These are phyloP conservation scores for Chloebia gouldiae DNA, from an alignment of 2,113 vertebrate species.

Conservation along the genomic window DNA sequence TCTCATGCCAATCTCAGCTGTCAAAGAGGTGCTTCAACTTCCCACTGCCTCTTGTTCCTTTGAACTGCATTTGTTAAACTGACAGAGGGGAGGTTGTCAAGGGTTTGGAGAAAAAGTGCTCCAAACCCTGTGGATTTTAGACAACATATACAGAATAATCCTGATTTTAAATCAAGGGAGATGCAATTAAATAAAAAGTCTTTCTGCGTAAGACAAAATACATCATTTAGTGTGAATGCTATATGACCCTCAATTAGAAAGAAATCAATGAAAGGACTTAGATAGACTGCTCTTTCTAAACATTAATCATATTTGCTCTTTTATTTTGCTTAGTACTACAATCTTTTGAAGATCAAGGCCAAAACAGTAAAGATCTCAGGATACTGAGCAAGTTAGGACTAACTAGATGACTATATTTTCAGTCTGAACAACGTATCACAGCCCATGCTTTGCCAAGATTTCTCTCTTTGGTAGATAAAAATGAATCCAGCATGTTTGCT, in stretches of 20 bases:
- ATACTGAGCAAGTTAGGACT: not conserved
- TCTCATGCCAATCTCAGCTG: not conserved
- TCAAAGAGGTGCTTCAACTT: not conserved
- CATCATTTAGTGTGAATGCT: not conserved
- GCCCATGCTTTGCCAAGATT: not conserved
- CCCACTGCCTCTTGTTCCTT: not conserved
- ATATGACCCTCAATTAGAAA: not conserved
- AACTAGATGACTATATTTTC: not conserved
- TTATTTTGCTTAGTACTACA: not conserved
- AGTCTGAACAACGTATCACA: not conserved
- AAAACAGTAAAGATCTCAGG: conserved; percentile 12
- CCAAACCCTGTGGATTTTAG: not conserved
- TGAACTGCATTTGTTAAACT: not conserved
- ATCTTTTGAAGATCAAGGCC: conserved; percentile 19
- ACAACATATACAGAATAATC: not conserved
- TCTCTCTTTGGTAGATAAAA: conserved; percentile 6
- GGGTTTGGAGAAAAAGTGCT: not conserved
- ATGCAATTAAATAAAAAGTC: not conserved
- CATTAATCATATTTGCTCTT: not conserved
- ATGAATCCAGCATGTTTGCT: not conserved
- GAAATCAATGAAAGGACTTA: not conserved
- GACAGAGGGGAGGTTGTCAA: not conserved
- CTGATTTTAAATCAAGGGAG: not conserved
- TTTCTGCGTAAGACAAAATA: not conserved
- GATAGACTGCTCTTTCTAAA: not conserved